Base-by-base conservation (phyloP, 2,888 invertebrate genomes). In the Cenopis cana region DNA sequence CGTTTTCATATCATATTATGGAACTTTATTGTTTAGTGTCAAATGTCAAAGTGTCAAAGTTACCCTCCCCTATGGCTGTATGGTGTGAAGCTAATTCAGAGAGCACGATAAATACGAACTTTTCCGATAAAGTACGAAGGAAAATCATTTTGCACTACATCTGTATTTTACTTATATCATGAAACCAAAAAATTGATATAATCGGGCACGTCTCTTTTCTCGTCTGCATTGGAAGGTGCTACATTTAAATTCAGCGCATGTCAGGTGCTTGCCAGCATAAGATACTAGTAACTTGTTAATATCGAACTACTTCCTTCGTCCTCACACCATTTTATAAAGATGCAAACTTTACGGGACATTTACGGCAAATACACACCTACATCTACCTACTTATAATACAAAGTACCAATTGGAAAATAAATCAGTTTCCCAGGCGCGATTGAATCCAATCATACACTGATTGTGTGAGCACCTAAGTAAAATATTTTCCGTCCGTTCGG, bases 381-480 rank as follows among this genome's bases (percentile, higher is more conserved):
- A 29, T 9, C 72, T 73, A 68, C 73, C 73, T 69, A 69, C 73
- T 77, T 73, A 74, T 62, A 71, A 72, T 65, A 76, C 73, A 74
- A 75, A 77, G 75, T 75, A 76, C 73, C 76, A 77, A 78, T 78
- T 74, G 76, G 73, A 79, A 66, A 77, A 80, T 80, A 80, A 81
- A 79, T 81, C 76, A 79, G 74, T 77, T 77, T 77, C 69, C 69
- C 74, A 68, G 61, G 70, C 68, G 65, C 71, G 72, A 72, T 72
- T 76, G 75, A 76, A 76, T 76, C 73, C 74, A 77, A 82, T 79
- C 76, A 77, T 73, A 74, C 72, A 69, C 71, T 66, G 60, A 66
- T 66, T 70, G 70, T 75, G 74, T 75, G 75, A 74, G 75, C 62
- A 72, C 74, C 74, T 75, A 74, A 76, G 74, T 75, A 76, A 76